Evolutionary conservation across 2,888 invertebrate genomes (phyloP).

Genomic region (Polydrusus cervinus): DNA sequence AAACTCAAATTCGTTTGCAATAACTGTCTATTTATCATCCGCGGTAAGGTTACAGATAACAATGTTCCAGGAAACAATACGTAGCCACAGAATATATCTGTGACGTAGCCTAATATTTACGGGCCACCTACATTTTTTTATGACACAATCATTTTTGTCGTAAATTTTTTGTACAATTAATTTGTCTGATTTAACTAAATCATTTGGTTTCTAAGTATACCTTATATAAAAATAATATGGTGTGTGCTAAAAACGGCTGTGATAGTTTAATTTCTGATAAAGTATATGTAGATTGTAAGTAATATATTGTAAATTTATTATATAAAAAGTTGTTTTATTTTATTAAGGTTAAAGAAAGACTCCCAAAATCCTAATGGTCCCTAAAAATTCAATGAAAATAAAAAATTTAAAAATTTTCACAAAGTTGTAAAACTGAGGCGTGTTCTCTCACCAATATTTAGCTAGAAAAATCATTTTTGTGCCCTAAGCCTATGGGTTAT

Average conservation of each 20-base stretch:
- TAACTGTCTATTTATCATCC: neutral
- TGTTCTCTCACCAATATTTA: no score
- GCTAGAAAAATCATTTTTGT: no score
- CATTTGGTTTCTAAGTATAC: constrained; percentile 36
- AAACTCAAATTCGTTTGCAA: no score
- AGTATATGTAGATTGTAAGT: constrained; percentile 40
- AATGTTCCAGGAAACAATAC: constrained; percentile 13
- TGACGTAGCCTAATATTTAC: constrained; percentile 16
- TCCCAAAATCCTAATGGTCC: no score
- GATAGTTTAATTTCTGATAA: constrained; percentile 60
- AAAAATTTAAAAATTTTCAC: no score
- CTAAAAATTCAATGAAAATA: no score
- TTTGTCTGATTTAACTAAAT: constrained; percentile 11
- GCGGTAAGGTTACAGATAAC: neutral
- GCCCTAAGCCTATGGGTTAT: no score
- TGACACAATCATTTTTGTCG: constrained; percentile 16
- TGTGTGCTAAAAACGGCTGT: constrained; percentile 69
- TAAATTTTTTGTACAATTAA: constrained; percentile 14
- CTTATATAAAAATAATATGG: constrained; percentile 48
- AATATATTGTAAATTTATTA: constrained; percentile 49
- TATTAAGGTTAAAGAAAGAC: no score
- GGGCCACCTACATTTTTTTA: constrained; percentile 22
- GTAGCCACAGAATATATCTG: no score
- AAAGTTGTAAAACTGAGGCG: no score
- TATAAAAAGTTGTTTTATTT: constrained; percentile 8